Evolutionary conservation across 2,888 invertebrate genomes (phyloP).

Genomic region (Orthosia gracilis): DNA sequence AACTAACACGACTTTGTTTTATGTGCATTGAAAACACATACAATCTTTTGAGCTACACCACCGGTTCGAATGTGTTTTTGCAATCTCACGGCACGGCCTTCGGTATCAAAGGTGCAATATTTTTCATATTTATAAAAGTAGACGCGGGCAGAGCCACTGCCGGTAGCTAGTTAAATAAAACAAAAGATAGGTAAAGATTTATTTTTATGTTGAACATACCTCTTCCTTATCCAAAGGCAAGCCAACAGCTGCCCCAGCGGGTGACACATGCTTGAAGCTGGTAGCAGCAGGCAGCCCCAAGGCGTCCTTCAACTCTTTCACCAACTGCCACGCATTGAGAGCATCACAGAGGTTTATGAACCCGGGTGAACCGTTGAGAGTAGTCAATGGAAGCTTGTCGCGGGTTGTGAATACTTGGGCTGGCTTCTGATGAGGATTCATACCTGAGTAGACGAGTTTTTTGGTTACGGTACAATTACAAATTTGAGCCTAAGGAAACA

Average conservation of each 20-base stretch:
- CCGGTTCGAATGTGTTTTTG: too few species aligned
- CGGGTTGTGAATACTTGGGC: slow-evolving; percentile 97
- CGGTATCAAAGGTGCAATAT: too few species aligned
- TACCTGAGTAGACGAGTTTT: slow-evolving; percentile 84
- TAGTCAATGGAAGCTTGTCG: slow-evolving; percentile 95
- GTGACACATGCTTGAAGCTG: slow-evolving; percentile 99
- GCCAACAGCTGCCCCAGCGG: slow-evolving; percentile 99
- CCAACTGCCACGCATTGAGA: slow-evolving; percentile 99
- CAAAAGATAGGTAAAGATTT: background rate
- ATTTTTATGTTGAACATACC: slow-evolving; percentile 76
- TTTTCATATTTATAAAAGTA: too few species aligned
- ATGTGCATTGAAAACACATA: too few species aligned
- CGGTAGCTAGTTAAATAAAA: too few species aligned
- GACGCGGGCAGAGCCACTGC: too few species aligned
- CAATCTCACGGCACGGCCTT: too few species aligned
- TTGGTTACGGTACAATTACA: background rate
- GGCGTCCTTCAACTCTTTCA: slow-evolving; percentile 95
- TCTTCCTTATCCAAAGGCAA: slow-evolving; percentile 94
- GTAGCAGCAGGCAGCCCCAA: slow-evolving; percentile 97
- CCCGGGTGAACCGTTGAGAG: slow-evolving; percentile 98
- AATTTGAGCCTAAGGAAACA: background rate
- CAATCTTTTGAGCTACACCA: too few species aligned
- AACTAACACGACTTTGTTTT: too few species aligned
- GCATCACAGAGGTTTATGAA: slow-evolving; percentile 99
- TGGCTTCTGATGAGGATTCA: slow-evolving; percentile 99